A percentile compares a stretch with the other conserved stretches of the same genome.
Evolutionary conservation across 2,888 invertebrate genomes (phyloP).

Genomic region (Lathronympha strigana): DNA sequence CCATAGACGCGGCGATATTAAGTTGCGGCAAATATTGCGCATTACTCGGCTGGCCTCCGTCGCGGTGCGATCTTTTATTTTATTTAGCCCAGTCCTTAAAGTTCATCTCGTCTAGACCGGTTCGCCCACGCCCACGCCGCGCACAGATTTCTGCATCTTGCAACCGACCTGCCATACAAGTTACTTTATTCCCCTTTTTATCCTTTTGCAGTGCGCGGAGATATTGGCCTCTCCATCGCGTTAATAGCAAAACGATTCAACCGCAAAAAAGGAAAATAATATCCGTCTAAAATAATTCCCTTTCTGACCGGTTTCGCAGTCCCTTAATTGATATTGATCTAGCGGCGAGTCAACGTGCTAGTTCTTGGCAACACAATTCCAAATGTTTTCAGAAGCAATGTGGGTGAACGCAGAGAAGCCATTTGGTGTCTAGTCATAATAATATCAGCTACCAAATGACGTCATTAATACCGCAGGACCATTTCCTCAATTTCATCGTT

Average conservation of each 20-base stretch:
- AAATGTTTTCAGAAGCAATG: constrained; percentile 27
- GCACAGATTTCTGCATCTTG: constrained; percentile 84
- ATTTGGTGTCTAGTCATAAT: constrained; percentile 56
- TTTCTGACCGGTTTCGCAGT: constrained; percentile 42
- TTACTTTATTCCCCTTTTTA: constrained; percentile 79
- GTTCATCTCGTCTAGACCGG: constrained; percentile 83
- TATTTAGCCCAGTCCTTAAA: constrained; percentile 78
- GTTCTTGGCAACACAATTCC: constrained; percentile 10
- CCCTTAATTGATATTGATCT: constrained; percentile 42
- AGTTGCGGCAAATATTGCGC: constrained; percentile 56
- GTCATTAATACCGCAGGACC: constrained; percentile 56
- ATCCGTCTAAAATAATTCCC: constrained; percentile 52
- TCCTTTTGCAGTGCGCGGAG: constrained; percentile 75
- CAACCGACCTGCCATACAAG: constrained; percentile 79
- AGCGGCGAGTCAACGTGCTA: constrained; percentile 26
- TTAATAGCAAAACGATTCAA: constrained; percentile 71
- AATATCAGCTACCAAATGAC: constrained; percentile 61
- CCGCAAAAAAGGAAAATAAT: constrained; percentile 50
- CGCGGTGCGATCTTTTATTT: constrained; percentile 75
- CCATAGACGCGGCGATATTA: constrained; percentile 41
- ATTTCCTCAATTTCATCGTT: constrained; percentile 57
- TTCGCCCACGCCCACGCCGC: constrained; percentile 75
- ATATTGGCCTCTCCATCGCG: constrained; percentile 67
- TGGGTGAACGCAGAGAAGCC: constrained; percentile 49
- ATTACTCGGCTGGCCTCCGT: constrained; percentile 68